Conservation (phyloP, 2,797 vertebrate species). For the Pseudomugil gertrudae region DNA sequence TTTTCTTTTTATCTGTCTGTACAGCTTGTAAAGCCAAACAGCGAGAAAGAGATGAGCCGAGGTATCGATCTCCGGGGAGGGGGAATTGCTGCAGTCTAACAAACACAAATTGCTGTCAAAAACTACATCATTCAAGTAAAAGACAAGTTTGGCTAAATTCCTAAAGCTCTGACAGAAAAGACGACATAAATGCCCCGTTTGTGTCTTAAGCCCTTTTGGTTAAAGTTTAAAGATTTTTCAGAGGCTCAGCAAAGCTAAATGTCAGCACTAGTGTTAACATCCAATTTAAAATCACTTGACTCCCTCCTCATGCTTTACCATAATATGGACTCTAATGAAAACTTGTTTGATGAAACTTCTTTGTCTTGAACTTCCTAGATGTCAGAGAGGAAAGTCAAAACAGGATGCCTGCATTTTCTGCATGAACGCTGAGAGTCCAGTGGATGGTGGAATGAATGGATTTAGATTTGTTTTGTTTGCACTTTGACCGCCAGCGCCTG, state of each 20-base stretch:
- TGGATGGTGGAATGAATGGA: constrained; percentile 32
- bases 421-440: constrained; percentile 20
- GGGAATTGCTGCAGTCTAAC: constrained; percentile 65
- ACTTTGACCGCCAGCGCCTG: constrained; percentile 23
- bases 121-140: constrained; percentile 69
- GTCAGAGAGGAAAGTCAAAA: constrained; percentile 42
- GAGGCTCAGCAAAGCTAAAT: constrained; percentile 19
- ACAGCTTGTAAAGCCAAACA: constrained; percentile 74
- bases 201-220: too few relatives aligned
- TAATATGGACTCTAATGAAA: constrained; percentile 14
- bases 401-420: constrained; percentile 18
- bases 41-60: constrained; percentile 67
- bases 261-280: constrained; percentile 28
- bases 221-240: constrained; percentile 46
- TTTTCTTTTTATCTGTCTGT: constrained; percentile 76
- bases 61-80: constrained; percentile 77
- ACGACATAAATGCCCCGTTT: too few relatives aligned
- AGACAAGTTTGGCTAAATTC: constrained; percentile 58
- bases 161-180: constrained; percentile 32
- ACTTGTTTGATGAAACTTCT: background rate
- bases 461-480: constrained; percentile 43
- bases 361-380: constrained; percentile 24
- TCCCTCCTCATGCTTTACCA: background rate
- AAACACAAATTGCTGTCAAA: constrained; percentile 75
- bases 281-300: constrained; percentile 18